Evolutionary conservation across 2,888 invertebrate species (phyloP), one percentile per base, ranked within the genome.

Genomic region (Drosophila anceps): DNA sequence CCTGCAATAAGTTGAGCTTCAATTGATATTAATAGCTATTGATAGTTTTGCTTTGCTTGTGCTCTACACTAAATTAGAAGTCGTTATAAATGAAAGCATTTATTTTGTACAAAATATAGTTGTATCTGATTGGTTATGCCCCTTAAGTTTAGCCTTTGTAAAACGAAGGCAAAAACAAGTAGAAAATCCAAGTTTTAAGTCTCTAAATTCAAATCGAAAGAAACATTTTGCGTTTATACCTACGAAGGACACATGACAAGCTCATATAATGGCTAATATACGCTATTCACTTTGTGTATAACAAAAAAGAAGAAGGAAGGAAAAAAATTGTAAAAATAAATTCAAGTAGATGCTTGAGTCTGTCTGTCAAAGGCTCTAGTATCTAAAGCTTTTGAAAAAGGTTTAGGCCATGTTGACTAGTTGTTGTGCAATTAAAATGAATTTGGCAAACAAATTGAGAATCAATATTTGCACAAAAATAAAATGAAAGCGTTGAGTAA

Each of bases 11-110:
- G 1, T 5, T n/a, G 29, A n/a, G 5, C n/a, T n/a, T 27, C 29
- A 46, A 48, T 48, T 48, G 48, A 48, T 48, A 48, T 48, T 48
- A 27, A 48, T 48, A 31, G 48, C 10, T n/a, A n/a, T n/a, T 29
- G 27, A n/a, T 48, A 48, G 10, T 10, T 15, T 0, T n/a, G 29
- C 29, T 9, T 10, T 44, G 15, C 13, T 13, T 13, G 13, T 3
- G 20, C 3, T 9, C 9, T 9, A 18, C 12, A 6, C 8, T n/a
- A 46, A 27, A 46, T 13, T 13, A 13, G 6, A 43, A 43, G 1
- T 12, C 12, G 20, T 7, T 43, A 6, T 7, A 43, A 43, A 20
- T 20, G 2, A 43, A 43, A 12, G 20, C 12, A 18, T 41, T 41
- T 20, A 18, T 18, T 18, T 18, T 41, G 18, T n/a, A 10, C 4